Evolutionary conservation across 2,113 vertebrate species (phyloP).

Genomic region (Cheilinus undulatus): DNA sequence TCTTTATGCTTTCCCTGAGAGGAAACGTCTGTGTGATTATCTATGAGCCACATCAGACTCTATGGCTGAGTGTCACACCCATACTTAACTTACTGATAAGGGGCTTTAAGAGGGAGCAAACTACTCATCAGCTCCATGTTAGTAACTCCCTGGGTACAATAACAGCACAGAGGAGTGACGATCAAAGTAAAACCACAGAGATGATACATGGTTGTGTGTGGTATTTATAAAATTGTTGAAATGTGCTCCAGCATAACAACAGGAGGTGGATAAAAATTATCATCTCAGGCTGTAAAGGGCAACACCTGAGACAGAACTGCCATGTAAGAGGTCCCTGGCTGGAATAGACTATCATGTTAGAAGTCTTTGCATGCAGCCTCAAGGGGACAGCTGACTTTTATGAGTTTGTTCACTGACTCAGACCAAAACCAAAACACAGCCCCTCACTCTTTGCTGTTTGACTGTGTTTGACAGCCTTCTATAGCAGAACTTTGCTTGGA

Average conservation of each 20-base stretch:
- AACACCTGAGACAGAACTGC: neutral
- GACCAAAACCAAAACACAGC: neutral
- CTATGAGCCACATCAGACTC: constrained; percentile 54
- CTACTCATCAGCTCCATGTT: constrained; percentile 27
- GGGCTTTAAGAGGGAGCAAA: constrained; percentile 3
- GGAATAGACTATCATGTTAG: neutral
- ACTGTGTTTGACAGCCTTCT: too few species aligned
- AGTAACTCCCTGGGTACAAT: constrained; percentile 27
- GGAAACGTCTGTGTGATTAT: constrained; percentile 46
- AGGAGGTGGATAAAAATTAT: too few species aligned
- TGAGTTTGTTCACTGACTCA: neutral
- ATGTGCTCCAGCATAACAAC: too few species aligned
- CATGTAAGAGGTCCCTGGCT: neutral
- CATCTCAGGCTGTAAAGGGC: neutral
- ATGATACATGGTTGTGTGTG: too few species aligned
- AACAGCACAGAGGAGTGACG: neutral
- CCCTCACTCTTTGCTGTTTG: too few species aligned
- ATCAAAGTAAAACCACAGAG: neutral
- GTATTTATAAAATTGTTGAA: too few species aligned
- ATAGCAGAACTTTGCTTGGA: too few species aligned
- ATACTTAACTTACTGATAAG: constrained; percentile 59
- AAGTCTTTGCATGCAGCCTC: neutral
- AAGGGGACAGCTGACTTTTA: constrained; percentile 14
- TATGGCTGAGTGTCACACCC: constrained; percentile 54
- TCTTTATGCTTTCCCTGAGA: neutral